A percentile compares a stretch with the other conserved stretches of the same genome.
Evolutionary conservation across 2,888 invertebrate species (phyloP).

Genomic region (Eristalis arbustorum): DNA sequence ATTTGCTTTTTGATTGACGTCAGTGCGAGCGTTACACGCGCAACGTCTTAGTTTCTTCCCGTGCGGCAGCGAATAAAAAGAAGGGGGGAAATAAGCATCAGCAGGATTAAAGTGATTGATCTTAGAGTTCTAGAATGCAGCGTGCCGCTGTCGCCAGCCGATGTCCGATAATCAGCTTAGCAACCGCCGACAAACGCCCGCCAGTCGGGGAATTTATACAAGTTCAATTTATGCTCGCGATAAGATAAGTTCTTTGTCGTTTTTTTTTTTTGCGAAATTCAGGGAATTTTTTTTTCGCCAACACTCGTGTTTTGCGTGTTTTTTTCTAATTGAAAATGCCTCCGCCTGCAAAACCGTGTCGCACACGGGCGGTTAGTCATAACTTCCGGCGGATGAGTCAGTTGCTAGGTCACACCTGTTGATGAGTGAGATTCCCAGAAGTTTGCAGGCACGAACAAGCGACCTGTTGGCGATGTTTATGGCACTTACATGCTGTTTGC

Average conservation of each 20-base stretch:
- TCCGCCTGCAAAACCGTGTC: background rate
- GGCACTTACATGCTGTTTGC: background rate
- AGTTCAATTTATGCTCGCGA: background rate
- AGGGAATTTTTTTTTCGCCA: background rate
- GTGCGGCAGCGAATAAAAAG: background rate
- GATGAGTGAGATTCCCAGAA: background rate
- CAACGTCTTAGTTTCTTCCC: background rate
- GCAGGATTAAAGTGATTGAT: background rate
- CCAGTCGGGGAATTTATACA: background rate
- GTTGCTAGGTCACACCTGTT: conserved; percentile 11
- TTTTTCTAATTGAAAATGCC: background rate
- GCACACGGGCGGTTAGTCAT: background rate
- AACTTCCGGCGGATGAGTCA: conserved; percentile 32
- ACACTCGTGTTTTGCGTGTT: background rate
- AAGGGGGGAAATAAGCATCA: background rate
- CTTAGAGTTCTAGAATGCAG: background rate
- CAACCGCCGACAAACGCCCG: background rate
- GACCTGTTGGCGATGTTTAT: background rate
- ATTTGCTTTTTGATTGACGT: background rate
- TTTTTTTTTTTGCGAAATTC: background rate
- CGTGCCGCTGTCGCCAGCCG: background rate
- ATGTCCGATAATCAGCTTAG: background rate
- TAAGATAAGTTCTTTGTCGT: background rate
- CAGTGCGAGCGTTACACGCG: background rate
- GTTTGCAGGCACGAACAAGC: background rate